Conservation (phyloP, 2,888 invertebrate species). For the Plagodis pulveraria region DNA sequence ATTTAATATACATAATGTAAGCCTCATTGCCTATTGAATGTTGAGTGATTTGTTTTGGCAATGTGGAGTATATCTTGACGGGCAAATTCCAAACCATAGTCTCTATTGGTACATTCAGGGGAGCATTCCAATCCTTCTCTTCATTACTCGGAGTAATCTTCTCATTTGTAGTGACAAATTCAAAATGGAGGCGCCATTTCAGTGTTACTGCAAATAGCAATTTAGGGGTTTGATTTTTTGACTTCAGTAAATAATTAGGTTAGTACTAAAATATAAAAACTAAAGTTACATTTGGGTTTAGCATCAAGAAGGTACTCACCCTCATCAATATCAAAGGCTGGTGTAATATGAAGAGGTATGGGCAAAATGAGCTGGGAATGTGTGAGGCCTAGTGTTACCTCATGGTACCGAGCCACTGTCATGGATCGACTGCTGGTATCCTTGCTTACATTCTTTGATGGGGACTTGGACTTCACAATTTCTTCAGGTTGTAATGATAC, state of each 20-base stretch:
- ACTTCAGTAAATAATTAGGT: no score
- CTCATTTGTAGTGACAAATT: conserved; percentile 95
- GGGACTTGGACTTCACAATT: conserved; percentile 76
- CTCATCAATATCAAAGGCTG: conserved; percentile 96
- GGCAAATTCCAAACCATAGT: conserved; percentile 99
- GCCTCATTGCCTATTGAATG: conserved; percentile 81
- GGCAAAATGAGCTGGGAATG: conserved; percentile 96
- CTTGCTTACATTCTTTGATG: conserved; percentile 67
- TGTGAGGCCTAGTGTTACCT: conserved; percentile 94
- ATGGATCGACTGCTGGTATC: conserved; percentile 85
- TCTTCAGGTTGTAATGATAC: conserved; percentile 99
- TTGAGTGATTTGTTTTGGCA: conserved; percentile 92
- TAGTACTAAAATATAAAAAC: no score
- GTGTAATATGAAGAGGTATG: conserved; percentile 97
- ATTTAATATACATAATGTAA: conserved; percentile 70
- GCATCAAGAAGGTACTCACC: conserved; percentile 74
- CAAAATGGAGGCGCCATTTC: conserved; percentile 98
- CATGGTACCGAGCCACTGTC: conserved; percentile 96
- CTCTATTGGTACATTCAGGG: conserved; percentile 94
- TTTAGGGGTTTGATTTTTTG: no score
- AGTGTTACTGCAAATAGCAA: conserved; percentile 88
- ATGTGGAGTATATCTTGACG: conserved; percentile 96
- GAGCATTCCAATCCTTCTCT: conserved; percentile 92
- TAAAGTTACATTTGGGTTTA: no score
- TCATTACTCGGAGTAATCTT: conserved; percentile 84